phyloP scores from a whole-genome alignment of 2,113 vertebrate genomes.

The Callionymus lyra region DNA sequence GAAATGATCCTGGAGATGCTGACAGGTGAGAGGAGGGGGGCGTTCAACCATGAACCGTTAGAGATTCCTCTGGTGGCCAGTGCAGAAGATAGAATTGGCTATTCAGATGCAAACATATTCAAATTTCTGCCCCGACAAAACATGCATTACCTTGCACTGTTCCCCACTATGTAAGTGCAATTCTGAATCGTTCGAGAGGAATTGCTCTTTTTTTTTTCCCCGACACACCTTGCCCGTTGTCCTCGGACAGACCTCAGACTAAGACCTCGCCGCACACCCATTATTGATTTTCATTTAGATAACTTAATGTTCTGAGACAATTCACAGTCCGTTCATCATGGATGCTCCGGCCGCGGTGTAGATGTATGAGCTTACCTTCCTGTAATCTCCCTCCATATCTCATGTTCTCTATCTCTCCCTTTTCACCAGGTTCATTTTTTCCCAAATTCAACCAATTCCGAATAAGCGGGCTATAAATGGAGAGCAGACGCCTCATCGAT shows the following conservation, averaged over 20 bases:
- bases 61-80: slow-evolving; percentile 54
- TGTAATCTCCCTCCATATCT: slow-evolving; percentile 84
- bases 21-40: slow-evolving; percentile 64
- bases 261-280: slow-evolving; percentile 72
- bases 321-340: slow-evolving; percentile 59
- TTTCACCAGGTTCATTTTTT: slow-evolving; percentile 90
- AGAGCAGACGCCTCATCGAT: slow-evolving; percentile 76
- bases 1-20: slow-evolving; percentile 51
- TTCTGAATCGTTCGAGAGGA: neutral
- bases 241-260: slow-evolving; percentile 77
- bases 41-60: slow-evolving; percentile 46
- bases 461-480: slow-evolving; percentile 94
- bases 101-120: slow-evolving; percentile 12
- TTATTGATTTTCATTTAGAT: slow-evolving; percentile 99
- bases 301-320: slow-evolving; percentile 94
- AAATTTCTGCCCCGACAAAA: slow-evolving; percentile 7
- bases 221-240: no score
- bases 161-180: neutral
- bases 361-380: slow-evolving; percentile 71
- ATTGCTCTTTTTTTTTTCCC: no score
- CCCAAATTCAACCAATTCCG: slow-evolving; percentile 90
- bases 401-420: slow-evolving; percentile 15
- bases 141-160: neutral
- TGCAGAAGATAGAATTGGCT: neutral
- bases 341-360: slow-evolving; percentile 60